Percentiles rank a stretch among this genome's conserved stretches.
Conservation (phyloP, 2,888 invertebrate species). For the Leptarthrus brevirostris region DNA sequence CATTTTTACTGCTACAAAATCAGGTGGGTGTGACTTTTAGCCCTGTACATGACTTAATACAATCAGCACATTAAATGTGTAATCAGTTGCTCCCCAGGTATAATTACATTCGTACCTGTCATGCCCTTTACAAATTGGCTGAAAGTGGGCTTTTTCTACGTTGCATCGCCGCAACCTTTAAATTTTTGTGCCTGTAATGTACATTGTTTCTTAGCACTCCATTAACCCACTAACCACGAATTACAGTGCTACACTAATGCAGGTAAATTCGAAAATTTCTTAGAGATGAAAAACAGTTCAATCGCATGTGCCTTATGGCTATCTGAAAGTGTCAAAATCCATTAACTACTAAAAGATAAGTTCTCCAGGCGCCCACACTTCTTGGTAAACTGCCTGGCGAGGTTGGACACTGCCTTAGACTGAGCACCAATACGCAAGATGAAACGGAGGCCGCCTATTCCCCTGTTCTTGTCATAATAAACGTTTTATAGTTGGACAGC, state of each 20-base stretch:
- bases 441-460: conserved; percentile 45
- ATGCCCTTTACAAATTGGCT: no score
- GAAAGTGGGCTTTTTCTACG: no score
- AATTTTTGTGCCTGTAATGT: neutral
- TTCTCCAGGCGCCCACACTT: conserved; percentile 50
- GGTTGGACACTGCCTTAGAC: neutral
- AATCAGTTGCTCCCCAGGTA: no score
- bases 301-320: conserved; percentile 46
- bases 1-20: no score
- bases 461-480: conserved; percentile 46
- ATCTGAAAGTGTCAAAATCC: conserved; percentile 51
- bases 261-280: neutral
- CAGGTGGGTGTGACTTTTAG: no score
- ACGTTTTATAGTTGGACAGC: conserved; percentile 34
- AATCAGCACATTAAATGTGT: no score
- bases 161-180: no score
- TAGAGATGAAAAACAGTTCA: conserved; percentile 13
- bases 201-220: conserved; percentile 32
- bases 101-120: no score
- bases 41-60: no score
- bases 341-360: conserved; percentile 50
- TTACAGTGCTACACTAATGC: neutral
- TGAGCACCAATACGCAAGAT: conserved; percentile 9
- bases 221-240: conserved; percentile 32
- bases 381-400: neutral